phyloP scores from a whole-genome alignment of 2,888 invertebrate genomes.

The Serripes groenlandicus region DNA sequence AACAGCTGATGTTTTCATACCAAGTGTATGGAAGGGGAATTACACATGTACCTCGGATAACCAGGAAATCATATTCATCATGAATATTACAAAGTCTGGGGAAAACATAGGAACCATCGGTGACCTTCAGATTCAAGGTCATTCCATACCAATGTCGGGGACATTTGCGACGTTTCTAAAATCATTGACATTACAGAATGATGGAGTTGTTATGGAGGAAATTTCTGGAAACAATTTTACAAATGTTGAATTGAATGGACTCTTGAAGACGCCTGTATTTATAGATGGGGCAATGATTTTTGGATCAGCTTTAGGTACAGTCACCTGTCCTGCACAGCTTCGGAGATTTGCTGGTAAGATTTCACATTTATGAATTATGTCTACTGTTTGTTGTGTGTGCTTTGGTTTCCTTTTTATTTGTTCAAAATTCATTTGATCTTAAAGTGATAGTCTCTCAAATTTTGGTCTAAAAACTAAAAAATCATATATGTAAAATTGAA shows the following conservation, averaged over 20 bases:
- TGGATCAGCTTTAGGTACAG: background rate
- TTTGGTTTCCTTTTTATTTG: too few relatives aligned
- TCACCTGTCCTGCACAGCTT: slow-evolving; percentile 47
- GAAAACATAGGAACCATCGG: background rate
- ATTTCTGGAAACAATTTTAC: slow-evolving; percentile 55
- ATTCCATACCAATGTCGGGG: slow-evolving; percentile 36
- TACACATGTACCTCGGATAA: slow-evolving; percentile 55
- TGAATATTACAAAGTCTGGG: slow-evolving; percentile 56
- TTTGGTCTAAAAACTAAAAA: too few relatives aligned
- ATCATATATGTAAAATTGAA: too few relatives aligned
- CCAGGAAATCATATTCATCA: slow-evolving; percentile 26
- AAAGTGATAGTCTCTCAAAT: too few relatives aligned
- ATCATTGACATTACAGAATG: slow-evolving; percentile 46
- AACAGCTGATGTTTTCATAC: slow-evolving; percentile 55
- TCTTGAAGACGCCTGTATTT: slow-evolving; percentile 25
- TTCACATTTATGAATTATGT: too few relatives aligned
- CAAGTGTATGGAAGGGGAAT: slow-evolving; percentile 62
- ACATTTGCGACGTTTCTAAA: slow-evolving; percentile 49
- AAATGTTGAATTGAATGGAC: slow-evolving; percentile 52
- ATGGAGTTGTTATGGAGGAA: slow-evolving; percentile 16
- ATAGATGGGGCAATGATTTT: slow-evolving; percentile 57
- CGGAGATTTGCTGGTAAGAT: slow-evolving; percentile 50
- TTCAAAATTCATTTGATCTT: too few relatives aligned
- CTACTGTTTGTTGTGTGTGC: too few relatives aligned
- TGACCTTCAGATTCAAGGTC: slow-evolving; percentile 39